These are phyloP conservation scores for Orientallactaga sibirica DNA, from an alignment of 2,797 vertebrate species.

Conservation along the genomic window DNA sequence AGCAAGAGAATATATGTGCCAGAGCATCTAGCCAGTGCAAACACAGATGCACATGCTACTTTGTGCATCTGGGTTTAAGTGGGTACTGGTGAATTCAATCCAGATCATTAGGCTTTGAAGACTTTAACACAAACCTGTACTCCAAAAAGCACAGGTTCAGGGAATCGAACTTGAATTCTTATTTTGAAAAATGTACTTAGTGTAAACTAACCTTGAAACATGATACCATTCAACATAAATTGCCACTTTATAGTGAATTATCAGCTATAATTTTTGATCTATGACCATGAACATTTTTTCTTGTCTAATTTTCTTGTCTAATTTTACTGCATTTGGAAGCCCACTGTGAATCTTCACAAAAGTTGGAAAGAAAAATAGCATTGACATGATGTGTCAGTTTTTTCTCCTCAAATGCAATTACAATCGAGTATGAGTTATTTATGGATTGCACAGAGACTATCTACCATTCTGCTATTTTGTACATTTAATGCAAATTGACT, in stretches of 20 bases:
- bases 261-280: not conserved
- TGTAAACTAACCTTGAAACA: constrained; percentile 13
- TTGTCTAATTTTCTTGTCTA: constrained; percentile 5
- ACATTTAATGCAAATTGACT: constrained; percentile 36
- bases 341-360: constrained; percentile 14
- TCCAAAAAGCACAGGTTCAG: not conserved
- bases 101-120: too few relatives aligned
- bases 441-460: not conserved
- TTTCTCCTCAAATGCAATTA: constrained; percentile 31
- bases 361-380: not conserved
- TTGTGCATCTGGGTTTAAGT: too few relatives aligned
- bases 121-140: not conserved
- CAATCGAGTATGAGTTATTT: not conserved
- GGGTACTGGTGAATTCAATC: too few relatives aligned
- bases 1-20: too few relatives aligned
- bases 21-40: too few relatives aligned
- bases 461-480: not conserved
- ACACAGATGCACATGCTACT: too few relatives aligned
- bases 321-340: not conserved
- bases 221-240: not conserved
- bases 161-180: not conserved
- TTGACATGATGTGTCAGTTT: not conserved
- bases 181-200: constrained; percentile 25
- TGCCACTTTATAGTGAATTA: not conserved
- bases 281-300: not conserved